Percentiles rank a stretch among this genome's conserved stretches.
Conservation (phyloP, 2,888 invertebrate genomes). For the Smittia sp. region DNA sequence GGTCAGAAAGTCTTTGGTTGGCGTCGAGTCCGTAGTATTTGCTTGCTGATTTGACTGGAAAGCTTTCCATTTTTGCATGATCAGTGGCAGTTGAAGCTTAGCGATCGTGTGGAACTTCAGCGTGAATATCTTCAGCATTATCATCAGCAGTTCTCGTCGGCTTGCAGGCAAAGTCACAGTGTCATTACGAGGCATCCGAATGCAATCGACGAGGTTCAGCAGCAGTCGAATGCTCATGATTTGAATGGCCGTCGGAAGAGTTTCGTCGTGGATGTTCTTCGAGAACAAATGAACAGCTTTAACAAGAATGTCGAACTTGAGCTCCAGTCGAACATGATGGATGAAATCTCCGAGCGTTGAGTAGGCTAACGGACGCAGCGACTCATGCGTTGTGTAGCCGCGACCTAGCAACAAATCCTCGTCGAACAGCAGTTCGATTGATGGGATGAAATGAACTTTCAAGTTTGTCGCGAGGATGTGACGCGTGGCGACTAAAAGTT, state of each 20-base stretch:
- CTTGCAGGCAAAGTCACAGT: constrained; percentile 53
- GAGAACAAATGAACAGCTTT: constrained; percentile 91
- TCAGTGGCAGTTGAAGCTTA: constrained; percentile 83
- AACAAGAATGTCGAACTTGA: constrained; percentile 79
- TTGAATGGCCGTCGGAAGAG: constrained; percentile 77
- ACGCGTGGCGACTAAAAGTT: constrained; percentile 89
- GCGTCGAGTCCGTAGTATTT: constrained; percentile 43
- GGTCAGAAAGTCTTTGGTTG: constrained; percentile 44
- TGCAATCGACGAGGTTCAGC: constrained; percentile 92
- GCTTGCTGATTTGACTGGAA: constrained; percentile 6
- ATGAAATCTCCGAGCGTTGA: constrained; percentile 95
- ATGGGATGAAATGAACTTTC: constrained; percentile 86
- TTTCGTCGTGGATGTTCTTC: constrained; percentile 96
- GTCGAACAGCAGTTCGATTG: constrained; percentile 92
- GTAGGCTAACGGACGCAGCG: constrained; percentile 89
- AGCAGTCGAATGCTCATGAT: constrained; percentile 96
- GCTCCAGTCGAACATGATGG: constrained; percentile 86
- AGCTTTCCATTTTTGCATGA: constrained; percentile 74
- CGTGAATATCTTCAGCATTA: constrained; percentile 92
- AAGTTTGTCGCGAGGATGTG: constrained; percentile 95
- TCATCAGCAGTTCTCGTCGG: constrained; percentile 69
- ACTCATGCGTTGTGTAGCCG: constrained; percentile 96
- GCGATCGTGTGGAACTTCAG: constrained; percentile 95
- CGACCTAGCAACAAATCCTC: constrained; percentile 90
- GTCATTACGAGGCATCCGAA: constrained; percentile 77